phyloP scores from a whole-genome alignment of 2,797 vertebrate genomes.

The Chloroceryle inda region DNA sequence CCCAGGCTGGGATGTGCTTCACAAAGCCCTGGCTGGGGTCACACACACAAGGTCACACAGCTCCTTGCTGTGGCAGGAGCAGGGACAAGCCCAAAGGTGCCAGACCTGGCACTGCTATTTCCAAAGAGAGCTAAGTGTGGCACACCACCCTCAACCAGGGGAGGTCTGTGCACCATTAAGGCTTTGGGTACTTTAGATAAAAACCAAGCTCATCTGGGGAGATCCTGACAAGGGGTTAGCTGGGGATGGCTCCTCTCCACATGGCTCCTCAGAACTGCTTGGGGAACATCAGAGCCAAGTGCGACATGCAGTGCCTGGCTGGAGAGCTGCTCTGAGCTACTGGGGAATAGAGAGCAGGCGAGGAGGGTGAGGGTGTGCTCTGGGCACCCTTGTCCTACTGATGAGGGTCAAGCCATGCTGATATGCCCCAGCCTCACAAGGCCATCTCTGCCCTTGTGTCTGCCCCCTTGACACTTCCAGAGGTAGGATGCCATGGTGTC shows the following conservation, averaged over 20 bases:
- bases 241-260: neutral
- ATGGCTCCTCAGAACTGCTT: neutral
- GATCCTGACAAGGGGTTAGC: neutral
- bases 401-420: too few species aligned
- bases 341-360: fast-evolving
- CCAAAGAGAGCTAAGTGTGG: neutral
- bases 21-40: neutral
- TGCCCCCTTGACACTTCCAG: neutral
- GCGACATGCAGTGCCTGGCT: neutral
- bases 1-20: neutral
- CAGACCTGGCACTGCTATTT: neutral
- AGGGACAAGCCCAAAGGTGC: neutral
- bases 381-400: neutral
- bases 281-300: fast-evolving
- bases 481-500: neutral
- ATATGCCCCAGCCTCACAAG: neutral
- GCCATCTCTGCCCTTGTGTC: neutral
- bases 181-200: neutral
- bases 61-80: neutral
- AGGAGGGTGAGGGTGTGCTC: neutral
- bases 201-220: neutral
- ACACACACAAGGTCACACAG: neutral
- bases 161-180: neutral
- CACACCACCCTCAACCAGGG: neutral
- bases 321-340: neutral